Base-by-base conservation (phyloP, 1,140 invertebrate species). In the Tetragonula clypearis region DNA sequence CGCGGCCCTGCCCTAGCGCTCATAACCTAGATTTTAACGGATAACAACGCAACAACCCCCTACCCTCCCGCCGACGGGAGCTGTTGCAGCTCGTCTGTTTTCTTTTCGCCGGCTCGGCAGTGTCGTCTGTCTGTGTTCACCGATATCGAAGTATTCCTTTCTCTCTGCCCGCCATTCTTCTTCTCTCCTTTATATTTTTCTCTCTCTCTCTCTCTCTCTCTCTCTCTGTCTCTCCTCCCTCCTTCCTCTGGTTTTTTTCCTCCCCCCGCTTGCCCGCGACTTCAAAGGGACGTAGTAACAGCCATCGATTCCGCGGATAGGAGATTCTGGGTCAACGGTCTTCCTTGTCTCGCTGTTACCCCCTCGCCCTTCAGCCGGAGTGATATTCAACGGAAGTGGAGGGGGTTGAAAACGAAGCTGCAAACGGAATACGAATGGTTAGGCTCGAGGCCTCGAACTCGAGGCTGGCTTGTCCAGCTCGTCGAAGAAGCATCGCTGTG, bases 11-110 rank as follows among this genome's bases (percentile, higher is more conserved):
- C 81, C 88, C 90, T 90, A 91, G 85, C 88, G n/a, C 88, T 92
- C 89, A 88, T 93, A 93, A 93, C 92, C 92, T 87, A 93, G 92
- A 93, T 93, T 93, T 90, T 83, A 82, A 85, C 84, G 85, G 90
- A 91, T 91, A 90, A 79, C 76, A 83, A 79, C 72, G 75, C 78
- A 80, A 55, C 78, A 80, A 55, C 30, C 1, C 53, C 21, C 5
- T 23, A 11, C 60, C 26, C 12, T 1, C 30, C 14, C 53, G 30
- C 6, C 30, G 30, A 62, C 62, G 58, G n/a, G n/a, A n/a, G 53
- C 68, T 58, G 19, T 60, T 66, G 53, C 68, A 66, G 19, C 69
- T 66, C 62, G 73, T 85, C 75, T 75, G 69, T 78, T 86, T 87
- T 82, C 65, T 79, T 79, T 76, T 75, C 23, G 23, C 14, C 4